Evolutionary conservation across 2,797 vertebrate genomes (phyloP).

Genomic region (Poeciliopsis presidionis): DNA sequence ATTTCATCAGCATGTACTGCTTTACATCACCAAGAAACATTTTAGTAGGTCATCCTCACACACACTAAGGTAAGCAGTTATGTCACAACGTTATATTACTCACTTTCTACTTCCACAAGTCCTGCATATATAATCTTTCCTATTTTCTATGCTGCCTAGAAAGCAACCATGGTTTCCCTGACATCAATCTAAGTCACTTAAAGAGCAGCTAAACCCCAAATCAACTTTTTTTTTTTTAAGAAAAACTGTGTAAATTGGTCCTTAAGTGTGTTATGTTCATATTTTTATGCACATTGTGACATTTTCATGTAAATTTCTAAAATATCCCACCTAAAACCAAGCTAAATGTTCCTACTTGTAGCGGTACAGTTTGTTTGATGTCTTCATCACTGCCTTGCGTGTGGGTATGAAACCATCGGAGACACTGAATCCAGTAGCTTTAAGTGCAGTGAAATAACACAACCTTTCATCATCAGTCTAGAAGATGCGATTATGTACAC

Average conservation of each 20-base stretch:
- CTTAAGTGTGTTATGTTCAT: too few species aligned
- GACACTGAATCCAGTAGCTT: not conserved
- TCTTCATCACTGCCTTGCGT: too few species aligned
- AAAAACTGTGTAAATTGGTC: too few species aligned
- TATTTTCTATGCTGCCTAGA: not conserved
- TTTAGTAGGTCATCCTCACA: not conserved
- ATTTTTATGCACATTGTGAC: too few species aligned
- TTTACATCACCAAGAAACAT: not conserved
- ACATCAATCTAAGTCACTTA: not conserved
- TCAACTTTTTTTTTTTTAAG: too few species aligned
- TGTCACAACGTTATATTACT: not conserved
- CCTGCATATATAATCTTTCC: not conserved
- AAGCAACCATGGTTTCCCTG: not conserved
- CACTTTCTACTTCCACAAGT: not conserved
- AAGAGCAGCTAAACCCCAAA: too few species aligned
- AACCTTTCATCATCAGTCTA: too few species aligned
- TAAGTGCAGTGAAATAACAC: not conserved
- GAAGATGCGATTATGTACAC: not conserved
- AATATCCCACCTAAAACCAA: too few species aligned
- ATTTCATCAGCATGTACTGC: not conserved
- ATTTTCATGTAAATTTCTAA: too few species aligned
- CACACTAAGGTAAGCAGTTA: not conserved
- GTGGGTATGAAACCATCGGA: too few species aligned
- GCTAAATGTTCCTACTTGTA: too few species aligned
- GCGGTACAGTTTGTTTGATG: too few species aligned